Percentiles rank a stretch among this genome's conserved stretches.
Evolutionary conservation across 2,888 invertebrate species (phyloP).

Genomic region (Seladonia tumulorum): DNA sequence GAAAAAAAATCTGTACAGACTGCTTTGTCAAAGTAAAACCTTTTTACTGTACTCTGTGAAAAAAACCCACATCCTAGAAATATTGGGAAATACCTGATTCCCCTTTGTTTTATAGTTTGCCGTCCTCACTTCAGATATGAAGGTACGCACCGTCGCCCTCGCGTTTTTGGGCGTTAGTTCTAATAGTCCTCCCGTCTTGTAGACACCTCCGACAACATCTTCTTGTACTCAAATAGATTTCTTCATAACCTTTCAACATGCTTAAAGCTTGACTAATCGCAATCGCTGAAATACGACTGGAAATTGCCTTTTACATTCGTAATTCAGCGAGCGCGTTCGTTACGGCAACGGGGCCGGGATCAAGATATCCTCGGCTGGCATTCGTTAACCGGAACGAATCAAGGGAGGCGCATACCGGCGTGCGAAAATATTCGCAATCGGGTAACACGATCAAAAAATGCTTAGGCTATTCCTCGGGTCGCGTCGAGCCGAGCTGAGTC

Average conservation of each 20-base stretch:
- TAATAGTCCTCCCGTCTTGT: no score
- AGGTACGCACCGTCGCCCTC: no score
- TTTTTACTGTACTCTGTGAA: no score
- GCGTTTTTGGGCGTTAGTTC: no score
- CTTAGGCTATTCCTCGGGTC: background rate
- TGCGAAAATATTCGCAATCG: constrained; percentile 23
- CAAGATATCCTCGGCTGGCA: background rate
- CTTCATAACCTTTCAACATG: no score
- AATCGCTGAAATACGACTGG: background rate
- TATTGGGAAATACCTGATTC: no score
- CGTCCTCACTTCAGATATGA: no score
- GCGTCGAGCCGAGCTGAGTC: background rate
- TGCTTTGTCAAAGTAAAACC: no score
- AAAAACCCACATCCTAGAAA: no score
- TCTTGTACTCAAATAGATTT: no score
- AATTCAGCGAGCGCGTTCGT: background rate
- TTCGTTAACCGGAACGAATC: constrained; percentile 17
- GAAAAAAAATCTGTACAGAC: background rate
- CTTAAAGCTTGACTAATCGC: background rate
- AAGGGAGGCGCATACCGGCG: background rate
- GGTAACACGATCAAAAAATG: constrained; percentile 28
- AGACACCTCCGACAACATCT: no score
- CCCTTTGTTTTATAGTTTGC: no score
- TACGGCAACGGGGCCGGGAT: background rate
- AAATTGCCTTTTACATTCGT: background rate